Base-by-base conservation (phyloP, 2,113 vertebrate species). In the Platanista minor region DNA sequence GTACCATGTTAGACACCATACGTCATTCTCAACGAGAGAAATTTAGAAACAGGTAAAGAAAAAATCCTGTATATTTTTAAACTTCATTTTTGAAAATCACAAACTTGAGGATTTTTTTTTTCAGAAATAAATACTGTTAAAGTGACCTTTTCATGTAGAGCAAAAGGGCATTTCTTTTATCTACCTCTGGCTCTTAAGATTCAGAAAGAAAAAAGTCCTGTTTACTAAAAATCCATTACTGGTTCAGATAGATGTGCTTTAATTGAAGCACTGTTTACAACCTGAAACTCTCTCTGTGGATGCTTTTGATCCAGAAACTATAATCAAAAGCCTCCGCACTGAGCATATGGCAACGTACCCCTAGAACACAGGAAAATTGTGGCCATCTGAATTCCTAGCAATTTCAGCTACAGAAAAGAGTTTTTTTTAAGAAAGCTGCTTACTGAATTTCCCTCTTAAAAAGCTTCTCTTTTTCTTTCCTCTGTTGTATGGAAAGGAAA, bases 61-160 rank as follows among this genome's bases (percentile, higher is more conserved):
- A 59, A 25, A 25, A 57, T 49, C 31, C 21, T 75, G 33, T 66
- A 64, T 15, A 62, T 29, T 61, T 77, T 84, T 81, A 6, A 80
- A 84, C 83, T 71, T 94, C 11, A 82, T 75, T 94, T 94, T 87
- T 90, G 27, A 95, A 90, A 90, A 90, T 27, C 36, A 64, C 15
- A 90, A 83, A 67, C 33, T 97, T 46, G 33, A 88, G 33, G 21
- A 36, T 72, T 46, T 66, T 33, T 49, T 87, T 61, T 66, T 12
- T 31, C 64, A 81, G 21, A 89, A 85, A 41, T 75, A 29, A 29
- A 64, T 33, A 61, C 11, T 81, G 43, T 57, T 75, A 64, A 95
- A 84, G 3, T 81, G 59, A 87, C 17, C 36, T 82, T 80, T 95
- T 82, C 57, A 8, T 43, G 69, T 83, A 18, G 14, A 91, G 43